These are phyloP conservation scores for Leptodactylus fallax DNA, from an alignment of 2,797 vertebrate genomes.

Conservation along the genomic window DNA sequence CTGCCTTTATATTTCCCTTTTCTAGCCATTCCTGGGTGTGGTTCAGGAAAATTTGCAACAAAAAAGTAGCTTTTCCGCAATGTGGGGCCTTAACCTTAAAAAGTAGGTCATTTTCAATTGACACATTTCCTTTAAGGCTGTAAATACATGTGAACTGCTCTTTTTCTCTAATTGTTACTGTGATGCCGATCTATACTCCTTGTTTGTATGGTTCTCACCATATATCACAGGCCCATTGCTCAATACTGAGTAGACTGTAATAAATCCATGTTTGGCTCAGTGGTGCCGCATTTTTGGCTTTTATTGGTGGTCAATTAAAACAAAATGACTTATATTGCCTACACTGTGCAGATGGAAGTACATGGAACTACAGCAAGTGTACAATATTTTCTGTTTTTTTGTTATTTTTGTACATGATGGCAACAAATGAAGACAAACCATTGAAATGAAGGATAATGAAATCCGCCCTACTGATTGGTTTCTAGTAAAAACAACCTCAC, in stretches of 20 bases:
- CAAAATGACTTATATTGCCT: neutral
- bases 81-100: no score
- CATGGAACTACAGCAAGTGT: neutral
- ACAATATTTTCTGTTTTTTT: neutral
- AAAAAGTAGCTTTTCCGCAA: no score
- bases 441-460: neutral
- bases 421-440: neutral
- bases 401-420: neutral
- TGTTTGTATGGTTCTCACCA: no score
- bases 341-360: neutral
- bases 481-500: slow-evolving; percentile 15
- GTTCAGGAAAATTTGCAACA: no score
- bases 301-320: neutral
- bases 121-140: no score
- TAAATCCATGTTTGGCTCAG: neutral
- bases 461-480: neutral
- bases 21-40: no score
- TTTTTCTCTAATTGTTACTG: no score
- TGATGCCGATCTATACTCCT: no score
- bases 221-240: no score
- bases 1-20: no score
- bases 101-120: no score
- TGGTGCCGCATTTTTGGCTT: neutral
- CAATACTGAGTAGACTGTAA: neutral
- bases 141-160: no score